A percentile compares a stretch with the other conserved stretches of the same genome.
phyloP scores from a whole-genome alignment of 1,140 invertebrate species.

The Diprion similis region DNA sequence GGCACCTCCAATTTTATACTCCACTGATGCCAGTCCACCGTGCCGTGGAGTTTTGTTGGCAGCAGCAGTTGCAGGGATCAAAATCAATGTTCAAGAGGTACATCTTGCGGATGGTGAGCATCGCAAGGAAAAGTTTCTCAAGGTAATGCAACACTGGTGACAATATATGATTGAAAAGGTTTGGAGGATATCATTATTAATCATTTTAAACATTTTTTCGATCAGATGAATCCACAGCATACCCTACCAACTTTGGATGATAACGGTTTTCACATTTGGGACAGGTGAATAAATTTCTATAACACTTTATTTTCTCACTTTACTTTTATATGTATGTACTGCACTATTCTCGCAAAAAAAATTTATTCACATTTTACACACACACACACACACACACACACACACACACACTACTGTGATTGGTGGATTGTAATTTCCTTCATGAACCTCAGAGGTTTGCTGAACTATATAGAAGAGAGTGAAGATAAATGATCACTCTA shows the following conservation, averaged over 20 bases:
- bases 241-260: conserved; percentile 74
- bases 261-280: conserved; percentile 70
- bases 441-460: too few species aligned
- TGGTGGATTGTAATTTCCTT: too few species aligned
- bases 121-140: conserved; percentile 73
- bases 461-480: too few species aligned
- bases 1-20: neutral
- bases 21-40: conserved; percentile 46
- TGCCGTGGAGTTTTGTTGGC: conserved; percentile 69
- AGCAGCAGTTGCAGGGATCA: conserved; percentile 71
- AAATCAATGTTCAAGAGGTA: conserved; percentile 70
- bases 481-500: too few species aligned
- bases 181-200: neutral
- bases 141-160: conserved; percentile 62
- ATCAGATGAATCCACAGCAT: conserved; percentile 73
- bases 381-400: too few species aligned
- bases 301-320: too few species aligned
- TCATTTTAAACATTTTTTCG: conserved; percentile 29
- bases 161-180: neutral
- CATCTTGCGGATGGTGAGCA: conserved; percentile 74
- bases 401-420: too few species aligned
- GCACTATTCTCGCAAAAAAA: too few species aligned
- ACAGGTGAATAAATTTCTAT: conserved; percentile 59
- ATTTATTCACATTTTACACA: too few species aligned
- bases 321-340: too few species aligned